Base-by-base conservation (phyloP, 2,113 vertebrate genomes). In the Entelurus aequoreus region DNA sequence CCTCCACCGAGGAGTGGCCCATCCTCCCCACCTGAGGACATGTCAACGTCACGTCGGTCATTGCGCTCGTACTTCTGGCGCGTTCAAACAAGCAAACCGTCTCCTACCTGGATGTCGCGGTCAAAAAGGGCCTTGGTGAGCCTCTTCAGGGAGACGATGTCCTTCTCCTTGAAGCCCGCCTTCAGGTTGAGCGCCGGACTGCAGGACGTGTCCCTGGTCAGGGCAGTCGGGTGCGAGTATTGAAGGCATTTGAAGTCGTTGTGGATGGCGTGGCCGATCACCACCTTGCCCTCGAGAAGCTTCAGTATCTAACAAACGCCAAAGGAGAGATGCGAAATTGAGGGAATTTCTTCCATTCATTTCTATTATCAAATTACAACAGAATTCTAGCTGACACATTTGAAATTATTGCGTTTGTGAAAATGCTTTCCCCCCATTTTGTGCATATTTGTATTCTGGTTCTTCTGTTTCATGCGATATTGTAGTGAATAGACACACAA, bases 1-100 rank as follows among this genome's bases (percentile, higher is more conserved):
- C 96, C 75, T 98, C 96, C 54, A 98, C 94, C 0, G 95, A 98
- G 12, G 92, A 97, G 69, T 98, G 96, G 1, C 95, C 96, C 0
- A 69, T 77, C 7, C 8, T 89, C 16, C 94, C 94, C 0, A 71
- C 83, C 96, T 98, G 86, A 65, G 65, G 63, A 86, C 12, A 67
- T 9, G 75, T 71, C 5, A 9, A 44, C 10, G 12, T 12, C 42
- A 46, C 11, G 12, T 21, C 9, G 2, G 40, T 57, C n/a, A 36
- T 3, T 4, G 10, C 4, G 15, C 12, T 57, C 38, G 21, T 46
- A 8, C 8, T 42, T 42, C 42, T 1, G 42, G 42, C 42, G 1
- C 42, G 12, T 46, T 46, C 10, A 5, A 12, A 46, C 4, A 46
- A 19, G 42, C 10, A 4, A 11, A 42, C 40, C 8, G 0, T 21